A percentile compares a stretch with the other conserved stretches of the same genome.
Evolutionary conservation across 2,113 vertebrate genomes (phyloP).

Genomic region (Solenodon paradoxus): DNA sequence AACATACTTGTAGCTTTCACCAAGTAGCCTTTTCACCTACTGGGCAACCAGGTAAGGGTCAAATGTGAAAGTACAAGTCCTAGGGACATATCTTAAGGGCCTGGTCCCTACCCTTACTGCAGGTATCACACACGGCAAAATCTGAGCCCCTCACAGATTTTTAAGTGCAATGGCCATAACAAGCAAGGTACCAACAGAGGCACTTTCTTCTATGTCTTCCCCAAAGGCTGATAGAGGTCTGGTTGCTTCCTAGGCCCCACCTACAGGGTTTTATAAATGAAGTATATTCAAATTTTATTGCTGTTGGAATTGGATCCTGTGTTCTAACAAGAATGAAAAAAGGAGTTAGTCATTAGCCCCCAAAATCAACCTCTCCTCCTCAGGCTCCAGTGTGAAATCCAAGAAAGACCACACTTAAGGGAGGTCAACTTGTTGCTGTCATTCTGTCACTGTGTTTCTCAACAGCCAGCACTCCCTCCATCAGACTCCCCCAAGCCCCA

Average conservation of each 20-base stretch:
- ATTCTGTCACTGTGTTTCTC: background rate
- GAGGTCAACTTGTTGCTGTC: background rate
- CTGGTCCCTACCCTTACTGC: background rate
- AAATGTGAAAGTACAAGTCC: background rate
- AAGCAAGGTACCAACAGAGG: background rate
- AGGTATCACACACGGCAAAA: background rate
- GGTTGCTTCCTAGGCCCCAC: background rate
- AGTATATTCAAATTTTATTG: background rate
- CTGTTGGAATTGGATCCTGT: background rate
- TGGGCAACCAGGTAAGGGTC: background rate
- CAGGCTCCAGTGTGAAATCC: background rate
- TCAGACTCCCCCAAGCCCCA: background rate
- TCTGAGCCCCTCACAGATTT: background rate
- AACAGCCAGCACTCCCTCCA: background rate
- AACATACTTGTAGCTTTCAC: background rate
- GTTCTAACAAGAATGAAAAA: constrained; percentile 4
- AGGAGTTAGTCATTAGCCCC: background rate
- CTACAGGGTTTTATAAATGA: background rate
- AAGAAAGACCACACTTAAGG: background rate
- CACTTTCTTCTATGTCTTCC: background rate
- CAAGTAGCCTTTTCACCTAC: background rate
- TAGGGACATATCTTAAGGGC: background rate
- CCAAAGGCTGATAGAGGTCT: background rate
- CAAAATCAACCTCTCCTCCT: constrained; percentile 2
- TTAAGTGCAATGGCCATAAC: background rate